These are phyloP conservation scores for Gastrophryne carolinensis DNA, from an alignment of 2,797 vertebrate genomes.

Conservation along the genomic window DNA sequence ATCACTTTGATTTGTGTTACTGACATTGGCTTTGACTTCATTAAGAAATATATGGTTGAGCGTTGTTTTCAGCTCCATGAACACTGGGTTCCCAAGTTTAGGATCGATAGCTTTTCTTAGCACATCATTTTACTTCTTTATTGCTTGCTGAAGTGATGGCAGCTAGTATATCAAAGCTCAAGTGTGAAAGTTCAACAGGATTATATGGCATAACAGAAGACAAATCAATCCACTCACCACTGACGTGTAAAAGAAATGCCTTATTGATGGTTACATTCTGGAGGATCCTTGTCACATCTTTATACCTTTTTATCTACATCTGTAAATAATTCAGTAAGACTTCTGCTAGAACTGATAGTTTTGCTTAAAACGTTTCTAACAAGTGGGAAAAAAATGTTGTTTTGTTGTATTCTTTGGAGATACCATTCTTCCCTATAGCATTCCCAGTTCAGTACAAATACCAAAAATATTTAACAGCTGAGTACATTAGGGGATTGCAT, in stretches of 20 bases:
- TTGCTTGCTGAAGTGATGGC: constrained; percentile 2
- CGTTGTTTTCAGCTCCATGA: background rate
- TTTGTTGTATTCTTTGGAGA: too few species aligned
- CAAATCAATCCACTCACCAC: background rate
- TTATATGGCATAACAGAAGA: background rate
- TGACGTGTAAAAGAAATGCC: background rate
- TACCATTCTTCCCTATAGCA: too few species aligned
- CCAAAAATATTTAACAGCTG: too few species aligned
- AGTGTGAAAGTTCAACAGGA: background rate
- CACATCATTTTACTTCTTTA: background rate
- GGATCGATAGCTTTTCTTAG: background rate
- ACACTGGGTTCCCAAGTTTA: background rate
- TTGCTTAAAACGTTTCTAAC: too few species aligned
- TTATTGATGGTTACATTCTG: background rate
- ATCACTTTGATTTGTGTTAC: background rate
- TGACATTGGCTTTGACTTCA: background rate
- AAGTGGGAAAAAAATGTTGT: too few species aligned
- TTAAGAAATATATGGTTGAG: background rate
- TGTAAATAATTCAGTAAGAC: too few species aligned
- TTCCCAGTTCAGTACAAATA: too few species aligned
- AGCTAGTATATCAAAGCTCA: background rate
- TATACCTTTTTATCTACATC: too few species aligned
- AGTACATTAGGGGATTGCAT: too few species aligned
- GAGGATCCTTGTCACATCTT: background rate
- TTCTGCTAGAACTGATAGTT: too few species aligned